Base-by-base conservation (phyloP, 2,888 invertebrate genomes). In the Atethmia centrago region DNA sequence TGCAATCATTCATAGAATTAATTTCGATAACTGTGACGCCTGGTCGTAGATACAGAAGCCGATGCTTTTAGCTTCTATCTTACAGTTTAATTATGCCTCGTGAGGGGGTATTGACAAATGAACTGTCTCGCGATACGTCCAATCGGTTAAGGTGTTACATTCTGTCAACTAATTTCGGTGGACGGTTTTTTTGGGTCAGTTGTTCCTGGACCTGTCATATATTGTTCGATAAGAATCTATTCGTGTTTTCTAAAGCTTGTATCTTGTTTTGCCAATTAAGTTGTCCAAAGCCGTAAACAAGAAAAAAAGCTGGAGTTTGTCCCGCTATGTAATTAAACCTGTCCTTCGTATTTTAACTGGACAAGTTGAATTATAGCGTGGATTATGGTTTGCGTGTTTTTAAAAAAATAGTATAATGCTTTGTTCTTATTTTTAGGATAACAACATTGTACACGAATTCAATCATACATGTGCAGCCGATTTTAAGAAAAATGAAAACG, bases 11-110 rank as follows among this genome's bases (percentile, higher is more conserved):
- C 94, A 94, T 93, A 93, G 92, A 90, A 95, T 95, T 95, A 94
- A 93, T 93, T 94, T 94, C 87, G 94, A 95, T 95, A 95, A 91
- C 90, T 90, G 90, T 93, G 95, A 95, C 95, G 93, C 95, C 95
- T 93, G 86, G 78, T 83, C 82, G 72, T 65, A 88, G 95, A 94
- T 94, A 94, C 94, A 93, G 94, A 92, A 95, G 94, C 91, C 91
- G 89, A 95, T 92, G 95, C 95, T 95, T 95, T 95, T 94, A 95
- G 92, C 81, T 84, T 83, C 85, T 95, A 95, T 95, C 95, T 91
- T 77, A 81, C 85, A 88, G 88, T 92, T 93, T 93, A 93, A 93
- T 93, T 92, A 93, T 90, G 91, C 86, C 83, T 86, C 84, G 78
- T 86, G 85, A 89, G 86, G 84, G n/a, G 82, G 89, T 89, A 90